Percentiles rank a stretch among this genome's conserved stretches.
Evolutionary conservation across 1,140 invertebrate genomes (phyloP).

Genomic region (Cyrtorhinus lividipennis): DNA sequence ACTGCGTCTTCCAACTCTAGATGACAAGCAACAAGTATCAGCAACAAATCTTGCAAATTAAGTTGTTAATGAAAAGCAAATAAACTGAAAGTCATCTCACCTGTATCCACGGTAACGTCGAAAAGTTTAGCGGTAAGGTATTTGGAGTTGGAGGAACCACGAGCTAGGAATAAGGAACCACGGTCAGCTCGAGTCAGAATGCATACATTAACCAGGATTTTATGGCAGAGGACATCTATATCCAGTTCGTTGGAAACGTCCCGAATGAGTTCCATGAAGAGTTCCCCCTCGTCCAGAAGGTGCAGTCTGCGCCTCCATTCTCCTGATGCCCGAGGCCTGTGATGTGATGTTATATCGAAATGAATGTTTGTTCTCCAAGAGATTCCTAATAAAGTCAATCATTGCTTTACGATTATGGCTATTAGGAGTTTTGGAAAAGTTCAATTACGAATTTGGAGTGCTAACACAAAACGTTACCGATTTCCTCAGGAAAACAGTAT

Average conservation of each 20-base stretch:
- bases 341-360: not conserved
- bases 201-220: conserved; percentile 83
- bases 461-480: no score
- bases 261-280: conserved; percentile 84
- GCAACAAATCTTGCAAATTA: not conserved
- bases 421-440: not conserved
- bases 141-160: conserved; percentile 54
- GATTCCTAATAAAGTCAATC: not conserved
- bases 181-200: conserved; percentile 73
- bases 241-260: conserved; percentile 87
- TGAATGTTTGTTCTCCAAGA: not conserved
- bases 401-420: not conserved
- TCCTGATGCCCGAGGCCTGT: conserved; percentile 21
- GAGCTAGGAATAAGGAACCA: conserved; percentile 72
- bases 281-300: conserved; percentile 58
- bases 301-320: conserved; percentile 38
- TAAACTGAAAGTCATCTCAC: conserved; percentile 32
- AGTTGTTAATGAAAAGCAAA: not conserved
- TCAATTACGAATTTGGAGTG: not conserved
- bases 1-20: conserved; percentile 64
- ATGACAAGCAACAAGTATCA: conserved; percentile 23
- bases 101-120: conserved; percentile 76
- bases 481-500: no score
- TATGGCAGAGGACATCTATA: conserved; percentile 83
- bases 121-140: conserved; percentile 82